These are phyloP conservation scores for Caenorhabditis sp. DNA, from an alignment of 2,888 invertebrate species.

Conservation along the genomic window DNA sequence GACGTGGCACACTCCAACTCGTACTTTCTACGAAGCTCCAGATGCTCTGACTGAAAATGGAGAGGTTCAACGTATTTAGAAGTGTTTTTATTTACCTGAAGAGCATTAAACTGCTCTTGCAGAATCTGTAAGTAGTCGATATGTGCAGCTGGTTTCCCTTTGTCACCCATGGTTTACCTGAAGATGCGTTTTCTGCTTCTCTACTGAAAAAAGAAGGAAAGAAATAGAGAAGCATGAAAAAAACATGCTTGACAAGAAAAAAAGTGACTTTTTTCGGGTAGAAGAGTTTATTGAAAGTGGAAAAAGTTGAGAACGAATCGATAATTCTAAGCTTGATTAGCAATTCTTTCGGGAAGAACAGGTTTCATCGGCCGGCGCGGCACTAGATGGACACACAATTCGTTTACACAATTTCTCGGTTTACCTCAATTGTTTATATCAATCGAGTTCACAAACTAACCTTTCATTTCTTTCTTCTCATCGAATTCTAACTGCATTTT, in stretches of 20 bases:
- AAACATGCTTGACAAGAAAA: not conserved
- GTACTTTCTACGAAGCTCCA: conserved; percentile 35
- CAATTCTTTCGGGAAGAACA: no score
- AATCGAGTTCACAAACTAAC: no score
- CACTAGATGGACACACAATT: not conserved
- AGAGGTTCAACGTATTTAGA: not conserved
- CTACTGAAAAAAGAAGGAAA: conserved; percentile 4
- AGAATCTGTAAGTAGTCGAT: conserved; percentile 37
- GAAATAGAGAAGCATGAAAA: not conserved
- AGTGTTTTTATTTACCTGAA: conserved; percentile 36
- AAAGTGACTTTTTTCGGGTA: conserved; percentile 1
- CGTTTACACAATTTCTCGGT: conserved; percentile 10
- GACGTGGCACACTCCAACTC: conserved; percentile 16
- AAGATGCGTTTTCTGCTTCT: conserved; percentile 2
- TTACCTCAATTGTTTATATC: conserved; percentile 17
- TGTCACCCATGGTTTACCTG: conserved; percentile 25
- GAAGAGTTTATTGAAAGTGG: no score
- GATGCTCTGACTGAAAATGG: conserved; percentile 39
- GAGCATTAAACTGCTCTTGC: conserved; percentile 43
- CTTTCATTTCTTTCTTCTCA: not conserved
- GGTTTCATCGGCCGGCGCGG: not conserved
- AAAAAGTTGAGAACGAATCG: no score
- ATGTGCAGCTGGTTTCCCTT: conserved; percentile 11
- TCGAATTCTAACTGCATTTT: no score
- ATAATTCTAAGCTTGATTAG: no score